Evolutionary conservation across 92 coral and sea anemone genomes (phyloP).

Genomic region (Scolanthus callimorphus): DNA sequence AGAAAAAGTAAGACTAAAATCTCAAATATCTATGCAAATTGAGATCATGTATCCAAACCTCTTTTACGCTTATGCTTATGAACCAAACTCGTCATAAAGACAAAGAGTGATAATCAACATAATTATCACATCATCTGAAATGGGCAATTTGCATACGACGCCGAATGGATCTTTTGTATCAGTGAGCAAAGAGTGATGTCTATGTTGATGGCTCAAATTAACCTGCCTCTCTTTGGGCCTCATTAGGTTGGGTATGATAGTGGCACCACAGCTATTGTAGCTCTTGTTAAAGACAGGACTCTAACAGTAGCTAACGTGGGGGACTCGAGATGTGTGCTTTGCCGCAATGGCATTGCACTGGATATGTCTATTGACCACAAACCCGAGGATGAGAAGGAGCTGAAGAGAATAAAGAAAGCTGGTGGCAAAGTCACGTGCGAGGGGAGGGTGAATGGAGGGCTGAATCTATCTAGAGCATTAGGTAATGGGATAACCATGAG

Average conservation of each 20-base stretch:
- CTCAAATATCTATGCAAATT: no score
- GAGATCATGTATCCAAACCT: no score
- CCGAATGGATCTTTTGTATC: no score
- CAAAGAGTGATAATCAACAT: no score
- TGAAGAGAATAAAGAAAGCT: constrained; percentile 87
- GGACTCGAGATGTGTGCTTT: constrained; percentile 95
- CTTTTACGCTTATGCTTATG: no score
- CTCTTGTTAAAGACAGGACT: constrained; percentile 55
- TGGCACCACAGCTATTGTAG: constrained; percentile 97
- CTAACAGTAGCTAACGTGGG: constrained; percentile 93
- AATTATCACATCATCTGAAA: no score
- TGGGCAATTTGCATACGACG: no score
- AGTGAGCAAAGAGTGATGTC: no score
- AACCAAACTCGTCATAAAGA: no score
- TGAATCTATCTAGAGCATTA: constrained; percentile 92
- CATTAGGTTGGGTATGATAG: constrained; percentile 90
- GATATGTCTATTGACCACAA: constrained; percentile 98
- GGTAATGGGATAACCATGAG: constrained; percentile 44
- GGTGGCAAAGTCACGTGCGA: constrained; percentile 96
- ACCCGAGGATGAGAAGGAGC: constrained; percentile 91
- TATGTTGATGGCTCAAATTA: no score
- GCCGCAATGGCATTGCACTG: constrained; percentile 90
- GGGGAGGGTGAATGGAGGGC: constrained; percentile 96
- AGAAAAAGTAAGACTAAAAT: no score
- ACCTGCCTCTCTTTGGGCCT: no score